These are phyloP conservation scores for Thamnophis elegans DNA, from an alignment of 2,797 vertebrate genomes.

Conservation along the genomic window DNA sequence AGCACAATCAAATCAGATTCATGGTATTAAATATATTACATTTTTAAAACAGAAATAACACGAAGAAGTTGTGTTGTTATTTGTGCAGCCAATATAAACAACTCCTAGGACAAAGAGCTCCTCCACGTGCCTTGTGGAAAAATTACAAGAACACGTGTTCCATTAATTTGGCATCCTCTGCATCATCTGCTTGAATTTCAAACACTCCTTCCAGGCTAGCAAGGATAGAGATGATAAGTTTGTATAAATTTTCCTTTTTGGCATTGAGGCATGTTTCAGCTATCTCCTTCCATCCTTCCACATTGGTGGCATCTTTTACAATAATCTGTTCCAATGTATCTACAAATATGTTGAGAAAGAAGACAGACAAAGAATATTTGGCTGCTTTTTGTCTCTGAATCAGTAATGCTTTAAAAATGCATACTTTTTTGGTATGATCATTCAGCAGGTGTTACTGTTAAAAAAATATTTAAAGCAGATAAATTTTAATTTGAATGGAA, in stretches of 20 bases:
- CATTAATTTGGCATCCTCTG: conserved; percentile 63
- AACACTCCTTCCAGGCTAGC: conserved; percentile 65
- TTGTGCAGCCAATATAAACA: not conserved
- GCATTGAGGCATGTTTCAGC: conserved; percentile 63
- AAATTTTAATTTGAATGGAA: not conserved
- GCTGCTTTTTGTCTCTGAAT: conserved; percentile 14
- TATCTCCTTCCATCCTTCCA: conserved; percentile 70
- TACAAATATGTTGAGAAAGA: conserved; percentile 45
- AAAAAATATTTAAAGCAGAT: not conserved
- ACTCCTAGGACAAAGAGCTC: conserved; percentile 46
- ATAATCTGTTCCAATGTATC: conserved; percentile 67
- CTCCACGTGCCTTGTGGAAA: conserved; percentile 62
- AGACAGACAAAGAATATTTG: not conserved
- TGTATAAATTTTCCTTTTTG: conserved; percentile 58
- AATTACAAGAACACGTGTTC: conserved; percentile 74
- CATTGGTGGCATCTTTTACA: conserved; percentile 60
- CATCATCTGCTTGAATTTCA: conserved; percentile 47
- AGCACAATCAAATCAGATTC: not conserved
- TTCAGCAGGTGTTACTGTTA: not conserved
- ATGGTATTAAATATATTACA: not conserved
- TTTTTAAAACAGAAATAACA: not conserved
- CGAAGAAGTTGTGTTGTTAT: not conserved
- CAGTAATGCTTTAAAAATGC: not conserved
- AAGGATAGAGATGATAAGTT: conserved; percentile 68
- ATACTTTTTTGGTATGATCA: not conserved